These are phyloP conservation scores for Phylloscopus collybita DNA, from an alignment of 2,797 vertebrate genomes.

Conservation along the genomic window DNA sequence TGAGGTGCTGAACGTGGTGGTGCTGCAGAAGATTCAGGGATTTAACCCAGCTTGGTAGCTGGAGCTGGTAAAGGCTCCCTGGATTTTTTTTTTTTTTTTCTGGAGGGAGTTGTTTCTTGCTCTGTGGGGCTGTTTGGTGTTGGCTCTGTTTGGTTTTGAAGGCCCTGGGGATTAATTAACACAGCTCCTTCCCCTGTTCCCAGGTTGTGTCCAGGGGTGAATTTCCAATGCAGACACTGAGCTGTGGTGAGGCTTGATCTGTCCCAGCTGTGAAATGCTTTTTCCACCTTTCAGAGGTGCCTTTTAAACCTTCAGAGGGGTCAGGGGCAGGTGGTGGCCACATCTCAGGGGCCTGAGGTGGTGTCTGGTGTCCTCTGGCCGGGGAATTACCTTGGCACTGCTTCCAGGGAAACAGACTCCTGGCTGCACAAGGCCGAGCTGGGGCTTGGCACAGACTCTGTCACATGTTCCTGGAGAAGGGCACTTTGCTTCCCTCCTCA, in stretches of 20 bases:
- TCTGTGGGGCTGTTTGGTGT: neutral
- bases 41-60: neutral
- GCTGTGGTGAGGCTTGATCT: rapidly evolving
- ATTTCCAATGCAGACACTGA: neutral
- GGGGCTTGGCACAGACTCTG: neutral
- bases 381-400: neutral
- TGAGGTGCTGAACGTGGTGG: neutral
- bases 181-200: neutral
- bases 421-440: no score
- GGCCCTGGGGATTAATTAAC: no score
- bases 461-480: neutral
- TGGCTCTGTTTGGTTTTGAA: neutral
- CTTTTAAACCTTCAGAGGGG: neutral
- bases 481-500: neutral
- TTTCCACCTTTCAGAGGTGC: no score
- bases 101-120: neutral
- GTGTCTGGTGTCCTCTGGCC: neutral
- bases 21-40: neutral
- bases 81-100: neutral
- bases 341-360: neutral
- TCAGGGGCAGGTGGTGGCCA: neutral
- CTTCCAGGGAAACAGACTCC: neutral
- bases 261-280: rapidly evolving
- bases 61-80: neutral
- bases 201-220: neutral